phyloP scores from a whole-genome alignment of 2,888 invertebrate genomes.

The Phyto melanocephala region DNA sequence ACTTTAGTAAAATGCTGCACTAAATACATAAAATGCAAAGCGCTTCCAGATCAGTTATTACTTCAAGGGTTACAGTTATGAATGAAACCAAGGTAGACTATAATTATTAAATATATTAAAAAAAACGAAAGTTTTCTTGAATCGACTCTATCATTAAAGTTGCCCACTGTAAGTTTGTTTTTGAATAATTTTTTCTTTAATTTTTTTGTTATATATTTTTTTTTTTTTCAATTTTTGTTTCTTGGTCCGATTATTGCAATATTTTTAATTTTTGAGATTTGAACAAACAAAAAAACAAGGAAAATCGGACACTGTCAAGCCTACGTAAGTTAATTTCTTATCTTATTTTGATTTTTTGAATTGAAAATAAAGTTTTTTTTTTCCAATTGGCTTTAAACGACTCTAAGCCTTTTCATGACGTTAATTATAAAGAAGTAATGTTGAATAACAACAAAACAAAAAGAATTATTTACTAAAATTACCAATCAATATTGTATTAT shows the following conservation, averaged over 20 bases:
- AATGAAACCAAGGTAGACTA: too few relatives aligned
- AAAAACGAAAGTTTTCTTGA: conserved; percentile 4
- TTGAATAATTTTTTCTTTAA: background rate
- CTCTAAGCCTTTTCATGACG: conserved; percentile 65
- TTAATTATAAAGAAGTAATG: conserved; percentile 8
- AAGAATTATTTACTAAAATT: background rate
- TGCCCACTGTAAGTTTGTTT: background rate
- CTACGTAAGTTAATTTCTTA: conserved; percentile 59
- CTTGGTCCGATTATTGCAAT: conserved; percentile 57
- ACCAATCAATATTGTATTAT: conserved; percentile 6
- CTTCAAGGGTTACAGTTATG: too few relatives aligned
- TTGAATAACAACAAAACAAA: background rate
- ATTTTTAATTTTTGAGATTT: conserved; percentile 31
- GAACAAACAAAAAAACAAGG: conserved; percentile 57
- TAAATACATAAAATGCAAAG: too few relatives aligned
- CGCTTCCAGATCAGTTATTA: too few relatives aligned
- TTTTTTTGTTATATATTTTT: conserved; percentile 2
- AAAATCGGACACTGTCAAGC: conserved; percentile 66
- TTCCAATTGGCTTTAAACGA: conserved; percentile 63
- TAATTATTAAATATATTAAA: too few relatives aligned
- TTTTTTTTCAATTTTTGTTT: conserved; percentile 29
- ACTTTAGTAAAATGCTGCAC: too few relatives aligned
- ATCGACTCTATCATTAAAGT: background rate
- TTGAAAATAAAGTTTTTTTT: conserved; percentile 35
- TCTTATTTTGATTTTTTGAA: conserved; percentile 34